Evolutionary conservation across 2,888 invertebrate species (phyloP), one percentile per base, ranked within the genome.

Genomic region (Cacoxenus indagator): DNA sequence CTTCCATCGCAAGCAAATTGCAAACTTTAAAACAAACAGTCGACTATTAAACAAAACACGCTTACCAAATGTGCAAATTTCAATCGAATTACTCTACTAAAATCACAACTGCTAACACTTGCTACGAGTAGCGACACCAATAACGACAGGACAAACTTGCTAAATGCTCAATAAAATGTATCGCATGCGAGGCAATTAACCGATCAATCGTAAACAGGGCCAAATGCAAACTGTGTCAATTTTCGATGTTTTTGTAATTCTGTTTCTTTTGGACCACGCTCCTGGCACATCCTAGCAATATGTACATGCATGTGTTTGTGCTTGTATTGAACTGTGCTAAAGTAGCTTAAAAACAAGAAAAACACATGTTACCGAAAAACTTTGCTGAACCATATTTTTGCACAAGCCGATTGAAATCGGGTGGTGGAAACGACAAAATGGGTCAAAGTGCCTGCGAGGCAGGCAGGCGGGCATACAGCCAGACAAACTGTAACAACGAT

Each of bases 311-410:
- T 19, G 1, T 17, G 19, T 48, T 6, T 17, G n/a, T 48, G 48
- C n/a, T 17, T 48, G 48, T 19, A 48, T 48, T 48, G 48, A 48
- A 48, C 5, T 48, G 14, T 8, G 48, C 17, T 17, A 59, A 37
- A 37, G 59, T 24, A 26, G 54, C 54, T 54, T 4, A 26, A 66
- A 64, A 80, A 76, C 84, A 85, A 74, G 75, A 66, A 78, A 78
- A 82, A 82, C 85, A 84, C 84, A 84, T 85, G 84, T 83, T 83
- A 72, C 73, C 4, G 26, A 72, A 69, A 71, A 70, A 67, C 66
- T 24, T n/a, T 45, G 24, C 29, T 37, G 14, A 37, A 14, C 37
- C 37, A 11, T 17, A 65, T 67, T 66, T 57, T 29, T n/a, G 48
- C 67, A 69, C 64, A 27, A 19, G 14, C 46, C 37, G n/a, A 59